Base-by-base conservation (phyloP, 2,888 invertebrate species). In the Dioctria rufipes region DNA sequence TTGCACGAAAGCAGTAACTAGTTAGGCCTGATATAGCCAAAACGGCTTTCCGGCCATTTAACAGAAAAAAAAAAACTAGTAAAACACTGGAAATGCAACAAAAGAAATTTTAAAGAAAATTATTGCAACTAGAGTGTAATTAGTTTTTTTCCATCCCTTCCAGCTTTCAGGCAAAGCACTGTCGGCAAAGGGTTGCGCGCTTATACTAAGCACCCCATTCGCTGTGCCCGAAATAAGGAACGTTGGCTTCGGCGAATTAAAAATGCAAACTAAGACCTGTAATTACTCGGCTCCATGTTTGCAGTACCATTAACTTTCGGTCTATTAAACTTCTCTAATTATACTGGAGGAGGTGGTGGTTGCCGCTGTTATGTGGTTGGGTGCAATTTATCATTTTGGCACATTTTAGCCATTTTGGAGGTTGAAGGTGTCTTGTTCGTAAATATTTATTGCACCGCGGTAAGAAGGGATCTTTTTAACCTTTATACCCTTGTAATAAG, bases 251-350 rank as follows among this genome's bases (percentile, higher is more conserved):
- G 73, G 73, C 60, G 73, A 58, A 73, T 73, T 73, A 73, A 73
- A 73, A 73, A 73, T 73, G 73, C 73, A 73, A 73, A 73, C 73
- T 37, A 60, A 73, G 73, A 58, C 60, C 73, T 54, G 73, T 60
- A 73, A 73, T 73, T 60, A 60, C 60, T 60, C 73, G 73, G 58
- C 73, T 58, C 73, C 73, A 73, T 73, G 73, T 73, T 73, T 73
- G 73, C 73, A 73, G 73, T 42, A n/a, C 73, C 58, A 73, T 58
- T 73, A 73, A 58, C 58, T 42, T 58, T 73, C 73, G 73, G 73
- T 73, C 73, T 61, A 61, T 61, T 61, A 61, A 61, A 61, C 61
- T 61, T 61, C 61, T 61, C 61, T 61, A 61, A 61, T 61, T 61
- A 61, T 39, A 25, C 37, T 61, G 25, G 37, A 37, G 61, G 6